Conservation (phyloP, 1,140 invertebrate genomes). For the Pararge aegeria region DNA sequence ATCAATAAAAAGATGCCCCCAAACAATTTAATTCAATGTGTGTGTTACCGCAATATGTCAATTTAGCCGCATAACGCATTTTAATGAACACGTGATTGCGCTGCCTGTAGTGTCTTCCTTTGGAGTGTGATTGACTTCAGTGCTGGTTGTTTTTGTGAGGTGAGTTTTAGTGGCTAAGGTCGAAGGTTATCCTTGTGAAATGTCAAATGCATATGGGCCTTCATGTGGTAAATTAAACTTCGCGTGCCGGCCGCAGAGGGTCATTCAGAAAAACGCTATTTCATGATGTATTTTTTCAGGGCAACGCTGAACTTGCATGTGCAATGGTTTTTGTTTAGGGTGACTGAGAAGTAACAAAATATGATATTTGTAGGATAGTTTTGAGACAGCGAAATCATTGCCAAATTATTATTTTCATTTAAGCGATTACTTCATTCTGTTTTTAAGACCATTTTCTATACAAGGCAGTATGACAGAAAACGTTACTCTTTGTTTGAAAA, state of each 20-base stretch:
- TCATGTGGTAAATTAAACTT: slow-evolving; percentile 48
- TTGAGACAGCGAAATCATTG: neutral
- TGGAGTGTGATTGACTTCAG: slow-evolving; percentile 55
- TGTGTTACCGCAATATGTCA: slow-evolving; percentile 56
- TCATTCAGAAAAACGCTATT: slow-evolving; percentile 33
- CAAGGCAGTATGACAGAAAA: no score
- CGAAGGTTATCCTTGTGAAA: slow-evolving; percentile 56
- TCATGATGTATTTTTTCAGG: slow-evolving; percentile 21
- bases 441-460: no score
- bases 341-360: neutral
- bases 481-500: no score
- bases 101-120: slow-evolving; percentile 64
- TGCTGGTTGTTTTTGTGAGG: slow-evolving; percentile 71
- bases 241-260: slow-evolving; percentile 44
- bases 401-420: neutral
- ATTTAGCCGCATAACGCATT: slow-evolving; percentile 44
- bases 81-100: slow-evolving; percentile 37
- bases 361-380: neutral
- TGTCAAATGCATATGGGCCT: slow-evolving; percentile 39
- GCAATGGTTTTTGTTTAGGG: neutral
- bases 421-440: neutral
- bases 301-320: slow-evolving; percentile 13
- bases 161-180: slow-evolving; percentile 61
- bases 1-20: slow-evolving; percentile 65
- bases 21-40: slow-evolving; percentile 38